Evolutionary conservation across 2,113 vertebrate genomes (phyloP), one percentile per base, ranked within the genome.

Genomic region (Mungos mungo): DNA sequence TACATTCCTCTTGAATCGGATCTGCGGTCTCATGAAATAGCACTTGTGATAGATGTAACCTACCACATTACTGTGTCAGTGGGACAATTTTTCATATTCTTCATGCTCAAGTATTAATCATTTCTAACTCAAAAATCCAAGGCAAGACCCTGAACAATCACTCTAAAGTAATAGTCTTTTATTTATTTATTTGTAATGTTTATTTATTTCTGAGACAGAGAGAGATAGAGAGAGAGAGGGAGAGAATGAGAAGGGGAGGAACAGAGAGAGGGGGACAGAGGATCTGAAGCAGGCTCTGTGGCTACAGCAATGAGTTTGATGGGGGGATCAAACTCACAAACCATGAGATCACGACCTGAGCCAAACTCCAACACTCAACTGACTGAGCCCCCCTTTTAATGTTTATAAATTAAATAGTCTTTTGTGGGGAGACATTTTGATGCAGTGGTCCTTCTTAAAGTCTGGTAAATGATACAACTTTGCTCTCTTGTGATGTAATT

Each of bases 21-120:
- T 63, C 69, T 85, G 6, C 8, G 52, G 69, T 50, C 77, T 95
- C 29, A 8, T 80, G 79, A 93, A 90, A 47, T 6, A 35, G 66
- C 52, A 18, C 31, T 57, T 29, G 29, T 52, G 68, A 52, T 41
- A 41, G 41, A 41, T 47, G 57, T 4, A 68, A 79, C 63, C 76
- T 16, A 52, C 45, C 82, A 66, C 93, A 71, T 88, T 87, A 92
- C 77, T 79, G 13, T 57, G n/a, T 91, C 95, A 89, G 45, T 84
- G 69, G 68, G 89, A 96, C 41, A 93, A 52, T 12, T 15, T 63
- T 65, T 84, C 80, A 29, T 66, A 66, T 80, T 47, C 8, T 9
- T 71, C 18, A 11, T 87, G 41, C 31, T 93, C 63, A 80, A 90
- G 80, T 68, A 29, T 41, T 84, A 85, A 60, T 77, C 47, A 52